Evolutionary conservation across 2,113 vertebrate genomes (phyloP).

Genomic region (Physeter macrocephalus): DNA sequence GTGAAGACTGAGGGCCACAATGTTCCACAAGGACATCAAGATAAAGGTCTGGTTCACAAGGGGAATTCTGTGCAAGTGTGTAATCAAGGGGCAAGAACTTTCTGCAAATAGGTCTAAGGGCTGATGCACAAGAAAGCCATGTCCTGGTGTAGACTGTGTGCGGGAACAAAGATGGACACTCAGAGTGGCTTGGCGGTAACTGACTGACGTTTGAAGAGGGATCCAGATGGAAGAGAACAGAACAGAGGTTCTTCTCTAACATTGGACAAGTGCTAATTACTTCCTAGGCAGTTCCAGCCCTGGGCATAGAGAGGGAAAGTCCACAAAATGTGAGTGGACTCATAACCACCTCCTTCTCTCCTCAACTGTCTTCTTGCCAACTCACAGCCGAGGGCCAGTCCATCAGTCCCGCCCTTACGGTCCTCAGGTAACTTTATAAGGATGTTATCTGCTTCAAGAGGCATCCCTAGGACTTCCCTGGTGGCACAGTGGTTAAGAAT

Average conservation of each 20-base stretch:
- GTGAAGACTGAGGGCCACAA: neutral
- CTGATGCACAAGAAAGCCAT: neutral
- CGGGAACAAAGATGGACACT: neutral
- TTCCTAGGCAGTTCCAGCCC: neutral
- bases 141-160: neutral
- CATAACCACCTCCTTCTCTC: neutral
- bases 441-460: neutral
- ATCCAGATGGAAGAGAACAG: neutral
- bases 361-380: too few species aligned
- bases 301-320: neutral
- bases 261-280: accelerated
- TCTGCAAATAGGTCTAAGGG: neutral
- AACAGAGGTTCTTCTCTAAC: neutral
- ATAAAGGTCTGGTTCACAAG: neutral
- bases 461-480: neutral
- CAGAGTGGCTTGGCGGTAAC: neutral
- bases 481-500: too few species aligned
- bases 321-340: neutral
- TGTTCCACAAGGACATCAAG: neutral
- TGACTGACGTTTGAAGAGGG: neutral
- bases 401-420: neutral
- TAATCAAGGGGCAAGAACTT: neutral
- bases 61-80: neutral
- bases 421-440: neutral
- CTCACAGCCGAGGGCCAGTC: neutral